phyloP scores from a whole-genome alignment of 1,140 invertebrate species.

The Andrena cerasifolii region DNA sequence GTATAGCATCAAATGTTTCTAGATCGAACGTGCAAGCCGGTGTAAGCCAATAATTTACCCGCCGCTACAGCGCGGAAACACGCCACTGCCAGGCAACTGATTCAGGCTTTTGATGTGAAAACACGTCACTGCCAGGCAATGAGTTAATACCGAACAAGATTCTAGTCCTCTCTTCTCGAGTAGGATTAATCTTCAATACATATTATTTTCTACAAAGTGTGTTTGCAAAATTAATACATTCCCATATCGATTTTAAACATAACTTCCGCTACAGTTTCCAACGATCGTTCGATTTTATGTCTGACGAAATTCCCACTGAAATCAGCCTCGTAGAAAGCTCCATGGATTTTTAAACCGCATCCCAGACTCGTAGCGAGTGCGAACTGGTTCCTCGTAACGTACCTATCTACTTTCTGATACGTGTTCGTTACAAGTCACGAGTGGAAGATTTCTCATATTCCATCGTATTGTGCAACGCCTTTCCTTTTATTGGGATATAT shows the following conservation, averaged over 20 bases:
- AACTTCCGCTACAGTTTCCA: neutral
- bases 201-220: neutral
- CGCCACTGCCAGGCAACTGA: too few species aligned
- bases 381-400: neutral
- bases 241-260: neutral
- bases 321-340: neutral
- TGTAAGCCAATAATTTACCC: too few species aligned
- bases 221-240: neutral
- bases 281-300: neutral
- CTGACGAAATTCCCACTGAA: neutral
- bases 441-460: neutral
- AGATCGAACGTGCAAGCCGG: too few species aligned
- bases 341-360: neutral
- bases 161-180: neutral
- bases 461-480: neutral
- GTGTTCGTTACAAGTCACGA: neutral
- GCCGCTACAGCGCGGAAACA: too few species aligned
- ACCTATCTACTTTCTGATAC: neutral
- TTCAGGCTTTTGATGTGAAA: too few species aligned
- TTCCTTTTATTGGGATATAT: neutral
- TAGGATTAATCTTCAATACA: conserved; percentile 2
- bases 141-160: too few species aligned
- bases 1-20: too few species aligned
- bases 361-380: neutral
- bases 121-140: too few species aligned